Evolutionary conservation across 1,140 invertebrate species (phyloP), one percentile per base, ranked within the genome.

Genomic region (Trichonephila clavata): DNA sequence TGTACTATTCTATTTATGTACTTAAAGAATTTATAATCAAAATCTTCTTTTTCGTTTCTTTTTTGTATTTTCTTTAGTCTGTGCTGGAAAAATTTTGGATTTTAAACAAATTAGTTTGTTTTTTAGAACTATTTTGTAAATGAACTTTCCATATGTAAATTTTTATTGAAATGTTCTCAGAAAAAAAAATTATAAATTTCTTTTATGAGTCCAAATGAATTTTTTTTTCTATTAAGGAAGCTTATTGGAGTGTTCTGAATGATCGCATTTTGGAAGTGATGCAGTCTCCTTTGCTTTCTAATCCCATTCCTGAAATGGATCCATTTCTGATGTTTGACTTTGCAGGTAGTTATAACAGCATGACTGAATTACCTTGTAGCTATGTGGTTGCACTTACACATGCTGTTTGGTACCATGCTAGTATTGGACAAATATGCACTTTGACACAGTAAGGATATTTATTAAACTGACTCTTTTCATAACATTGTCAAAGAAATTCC

Each of bases 351-450:
- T 97, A 98, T 94, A 97, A 97, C 93, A 97, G 97, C 43, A 96
- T 98, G 95, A 96, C 98, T 60, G 98, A 99, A 95, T 97, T 98
- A 94, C 97, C 97, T 90, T 98, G 97, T 95, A 98, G 98, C 94
- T 97, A 98, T 92, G 97, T 98, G 87, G 95, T 99, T 50, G 98
- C 98, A 0, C 96, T 99, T 27, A 97, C 97, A 0, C 98, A 99
- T 96, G 97, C 96, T n/a, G 95, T 96, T 13, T 97, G 96, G 96
- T 96, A 96, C 87, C 96, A 97, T 95, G 96, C 96, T 21, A 96
- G 95, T 80, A 96, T 96, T 89, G 96, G 96, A 16, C 96, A 96
- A 89, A 95, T 96, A 13, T 95, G 95, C 91, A 94, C 95, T n/a
- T 89, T 96, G 27, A 95, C 95, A 50, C 94, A 95, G 95, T 96